These are phyloP conservation scores for Enteromius unitaeniatus DNA, from an alignment of 2,797 vertebrate species.

Conservation along the genomic window DNA sequence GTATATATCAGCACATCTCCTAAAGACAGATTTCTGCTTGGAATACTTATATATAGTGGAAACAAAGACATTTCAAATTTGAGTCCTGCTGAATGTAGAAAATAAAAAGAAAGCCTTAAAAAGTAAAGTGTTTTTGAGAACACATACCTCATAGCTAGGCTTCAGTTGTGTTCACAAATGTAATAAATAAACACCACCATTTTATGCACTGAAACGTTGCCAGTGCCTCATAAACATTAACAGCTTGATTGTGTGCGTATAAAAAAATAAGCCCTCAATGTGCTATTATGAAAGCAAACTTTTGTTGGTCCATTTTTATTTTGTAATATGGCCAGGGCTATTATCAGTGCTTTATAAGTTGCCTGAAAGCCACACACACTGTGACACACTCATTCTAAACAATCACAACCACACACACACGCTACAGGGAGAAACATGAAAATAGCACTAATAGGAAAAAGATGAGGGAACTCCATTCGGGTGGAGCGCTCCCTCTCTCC, in stretches of 20 bases:
- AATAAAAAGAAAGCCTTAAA: conserved; percentile 42
- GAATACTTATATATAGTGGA: conserved; percentile 20
- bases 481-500: conserved; percentile 44
- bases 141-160: conserved; percentile 51
- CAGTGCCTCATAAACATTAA: conserved; percentile 60
- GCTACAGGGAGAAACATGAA: conserved; percentile 70
- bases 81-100: conserved; percentile 30
- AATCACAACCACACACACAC: conserved; percentile 66
- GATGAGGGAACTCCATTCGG: conserved; percentile 71
- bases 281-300: conserved; percentile 47
- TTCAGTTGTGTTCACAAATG: conserved; percentile 44
- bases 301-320: conserved; percentile 51
- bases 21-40: conserved; percentile 32
- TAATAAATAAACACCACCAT: conserved; percentile 62
- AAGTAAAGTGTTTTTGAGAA: conserved; percentile 44
- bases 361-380: conserved; percentile 51
- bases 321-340: conserved; percentile 50
- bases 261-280: conserved; percentile 45
- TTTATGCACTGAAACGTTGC: conserved; percentile 52
- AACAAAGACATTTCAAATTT: conserved; percentile 39
- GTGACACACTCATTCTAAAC: conserved; percentile 64
- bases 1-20: neutral
- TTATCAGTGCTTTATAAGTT: conserved; percentile 54
- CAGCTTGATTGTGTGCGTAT: conserved; percentile 51
- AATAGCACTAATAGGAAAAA: conserved; percentile 78